These are phyloP conservation scores for Gymnocephalus cernua DNA, from an alignment of 2,113 vertebrate species.

Conservation along the genomic window DNA sequence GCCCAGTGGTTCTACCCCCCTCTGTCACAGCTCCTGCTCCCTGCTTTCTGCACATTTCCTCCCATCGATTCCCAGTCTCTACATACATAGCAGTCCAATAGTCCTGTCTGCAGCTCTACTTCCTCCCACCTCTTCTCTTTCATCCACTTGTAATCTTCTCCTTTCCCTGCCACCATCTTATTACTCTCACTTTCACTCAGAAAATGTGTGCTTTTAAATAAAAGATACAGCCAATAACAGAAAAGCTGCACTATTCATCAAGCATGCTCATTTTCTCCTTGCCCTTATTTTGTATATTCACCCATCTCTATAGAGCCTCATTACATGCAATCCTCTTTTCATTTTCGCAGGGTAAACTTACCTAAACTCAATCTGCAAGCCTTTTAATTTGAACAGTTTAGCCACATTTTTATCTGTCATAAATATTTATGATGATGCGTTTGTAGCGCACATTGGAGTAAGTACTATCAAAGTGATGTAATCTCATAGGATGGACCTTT, in stretches of 20 bases:
- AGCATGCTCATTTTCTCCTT: not conserved
- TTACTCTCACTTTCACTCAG: slow-evolving; percentile 14
- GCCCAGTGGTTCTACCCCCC: slow-evolving; percentile 59
- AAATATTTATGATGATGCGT: slow-evolving; percentile 57
- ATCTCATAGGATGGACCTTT: slow-evolving; percentile 39
- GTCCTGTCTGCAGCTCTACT: slow-evolving; percentile 55
- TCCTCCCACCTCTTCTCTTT: slow-evolving; percentile 49
- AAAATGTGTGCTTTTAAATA: slow-evolving; percentile 28
- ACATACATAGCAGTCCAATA: slow-evolving; percentile 55
- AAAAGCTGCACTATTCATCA: slow-evolving; percentile 3
- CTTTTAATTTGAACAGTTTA: slow-evolving; percentile 36
- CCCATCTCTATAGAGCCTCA: not conserved
- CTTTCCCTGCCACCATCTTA: slow-evolving; percentile 37
- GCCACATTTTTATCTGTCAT: slow-evolving; percentile 54
- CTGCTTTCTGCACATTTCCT: slow-evolving; percentile 68
- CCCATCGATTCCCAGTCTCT: slow-evolving; percentile 66
- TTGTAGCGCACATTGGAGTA: slow-evolving; percentile 31
- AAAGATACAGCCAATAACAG: slow-evolving; percentile 18
- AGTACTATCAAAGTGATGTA: slow-evolving; percentile 44
- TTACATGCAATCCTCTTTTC: slow-evolving; percentile 1
- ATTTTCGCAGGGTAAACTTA: slow-evolving; percentile 23
- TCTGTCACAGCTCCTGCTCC: slow-evolving; percentile 62
- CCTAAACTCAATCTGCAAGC: slow-evolving; percentile 24
- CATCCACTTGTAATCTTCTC: slow-evolving; percentile 39
- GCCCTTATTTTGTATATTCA: slow-evolving; percentile 13